Conservation (phyloP, 2,888 invertebrate species). For the Cryptus viduatorius region DNA sequence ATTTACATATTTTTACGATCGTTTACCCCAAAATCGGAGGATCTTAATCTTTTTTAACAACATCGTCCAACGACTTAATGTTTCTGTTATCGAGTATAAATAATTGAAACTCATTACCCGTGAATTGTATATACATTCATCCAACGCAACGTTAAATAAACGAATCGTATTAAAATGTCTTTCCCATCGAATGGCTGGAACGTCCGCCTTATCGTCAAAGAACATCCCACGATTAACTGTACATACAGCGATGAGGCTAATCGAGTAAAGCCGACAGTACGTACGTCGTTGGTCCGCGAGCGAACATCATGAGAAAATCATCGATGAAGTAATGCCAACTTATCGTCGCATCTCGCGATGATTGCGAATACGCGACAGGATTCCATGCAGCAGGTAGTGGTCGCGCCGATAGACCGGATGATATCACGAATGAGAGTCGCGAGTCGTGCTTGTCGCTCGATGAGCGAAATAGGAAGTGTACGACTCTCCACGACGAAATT, state of each 20-base stretch:
- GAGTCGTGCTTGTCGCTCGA: neutral
- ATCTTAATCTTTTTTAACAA: no score
- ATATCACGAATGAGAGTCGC: conserved; percentile 38
- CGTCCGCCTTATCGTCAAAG: neutral
- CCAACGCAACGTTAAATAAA: neutral
- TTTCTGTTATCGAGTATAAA: neutral
- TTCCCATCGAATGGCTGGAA: neutral
- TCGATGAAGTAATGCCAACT: conserved; percentile 42
- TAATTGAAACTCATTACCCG: neutral
- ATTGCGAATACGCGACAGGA: conserved; percentile 42
- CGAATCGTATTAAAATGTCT: neutral
- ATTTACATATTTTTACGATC: no score
- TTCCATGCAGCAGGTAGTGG: conserved; percentile 16
- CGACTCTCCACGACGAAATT: neutral
- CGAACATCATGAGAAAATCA: neutral
- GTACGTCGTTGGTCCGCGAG: neutral
- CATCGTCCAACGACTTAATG: no score
- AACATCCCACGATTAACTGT: neutral
- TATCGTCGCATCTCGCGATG: conserved; percentile 22
- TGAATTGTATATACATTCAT: neutral
- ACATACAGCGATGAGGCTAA: neutral
- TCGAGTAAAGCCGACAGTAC: neutral
- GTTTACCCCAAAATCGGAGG: no score
- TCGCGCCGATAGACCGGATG: conserved; percentile 31
- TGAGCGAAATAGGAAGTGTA: neutral